Conservation (phyloP, 2,888 invertebrate species). For the Conomelus anceps region DNA sequence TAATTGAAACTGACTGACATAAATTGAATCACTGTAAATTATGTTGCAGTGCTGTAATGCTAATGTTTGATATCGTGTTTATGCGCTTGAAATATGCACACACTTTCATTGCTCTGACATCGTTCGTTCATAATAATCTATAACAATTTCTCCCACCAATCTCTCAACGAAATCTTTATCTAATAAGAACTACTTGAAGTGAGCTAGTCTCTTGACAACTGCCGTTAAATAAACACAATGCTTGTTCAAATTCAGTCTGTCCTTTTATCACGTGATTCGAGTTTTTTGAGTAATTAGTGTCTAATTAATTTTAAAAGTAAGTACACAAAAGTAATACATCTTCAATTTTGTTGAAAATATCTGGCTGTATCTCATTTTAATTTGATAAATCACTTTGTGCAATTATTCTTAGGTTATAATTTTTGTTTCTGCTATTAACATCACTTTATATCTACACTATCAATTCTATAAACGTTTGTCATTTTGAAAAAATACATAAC, state of each 20-base stretch:
- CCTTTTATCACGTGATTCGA: background rate
- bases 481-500: no score
- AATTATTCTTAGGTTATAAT: background rate
- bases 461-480: no score
- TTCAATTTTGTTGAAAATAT: background rate
- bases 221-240: no score
- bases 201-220: background rate
- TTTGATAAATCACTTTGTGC: background rate
- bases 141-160: background rate
- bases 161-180: background rate
- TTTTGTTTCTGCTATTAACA: no score
- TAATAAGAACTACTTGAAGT: background rate
- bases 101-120: background rate
- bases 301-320: background rate
- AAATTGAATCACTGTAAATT: no score
- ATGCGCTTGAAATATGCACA: background rate
- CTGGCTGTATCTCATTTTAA: background rate
- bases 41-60: no score
- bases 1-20: no score
- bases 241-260: background rate
- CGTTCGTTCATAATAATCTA: background rate
- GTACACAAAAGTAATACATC: background rate
- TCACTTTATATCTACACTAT: no score
- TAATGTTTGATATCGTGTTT: no score
- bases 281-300: background rate